Evolutionary conservation across 2,797 vertebrate species (phyloP).

Genomic region (Glyptemys insculpta): DNA sequence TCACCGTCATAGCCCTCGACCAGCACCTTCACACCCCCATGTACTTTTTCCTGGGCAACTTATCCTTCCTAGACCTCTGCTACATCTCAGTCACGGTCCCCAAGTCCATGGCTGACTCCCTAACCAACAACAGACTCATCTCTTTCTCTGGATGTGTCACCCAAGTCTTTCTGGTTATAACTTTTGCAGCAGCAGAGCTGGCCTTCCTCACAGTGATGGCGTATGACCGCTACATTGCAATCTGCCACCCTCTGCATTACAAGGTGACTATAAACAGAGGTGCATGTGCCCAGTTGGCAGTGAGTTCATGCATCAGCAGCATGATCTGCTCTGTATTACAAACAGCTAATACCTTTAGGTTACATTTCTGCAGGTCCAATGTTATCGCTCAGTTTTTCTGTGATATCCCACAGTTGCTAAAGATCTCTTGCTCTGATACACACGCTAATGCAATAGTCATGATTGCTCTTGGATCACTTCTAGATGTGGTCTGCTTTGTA

Average conservation of each 20-base stretch:
- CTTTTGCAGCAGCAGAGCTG: background rate
- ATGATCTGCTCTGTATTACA: too few relatives aligned
- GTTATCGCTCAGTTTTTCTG: too few relatives aligned
- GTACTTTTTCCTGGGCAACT: constrained; percentile 23
- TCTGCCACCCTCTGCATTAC: constrained; percentile 25
- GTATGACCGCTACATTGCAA: constrained; percentile 35
- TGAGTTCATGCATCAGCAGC: too few relatives aligned
- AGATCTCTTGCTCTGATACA: too few relatives aligned
- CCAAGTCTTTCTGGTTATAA: constrained; percentile 1
- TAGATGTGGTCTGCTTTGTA: background rate
- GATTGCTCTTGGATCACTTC: background rate
- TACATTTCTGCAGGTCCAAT: too few relatives aligned
- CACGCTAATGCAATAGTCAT: too few relatives aligned
- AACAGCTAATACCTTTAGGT: too few relatives aligned
- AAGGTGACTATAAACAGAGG: background rate
- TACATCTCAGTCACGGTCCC: constrained; percentile 3
- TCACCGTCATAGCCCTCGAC: background rate
- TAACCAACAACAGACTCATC: background rate
- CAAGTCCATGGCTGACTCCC: background rate
- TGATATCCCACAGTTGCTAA: too few relatives aligned
- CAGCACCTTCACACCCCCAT: constrained; percentile 23
- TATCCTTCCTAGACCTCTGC: constrained; percentile 13
- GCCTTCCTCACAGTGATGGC: constrained; percentile 26
- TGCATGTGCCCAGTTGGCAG: background rate
- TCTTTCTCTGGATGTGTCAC: constrained; percentile 24